Evolutionary conservation across 2,888 invertebrate species (phyloP).

Genomic region (Phrixothrix hirtus): DNA sequence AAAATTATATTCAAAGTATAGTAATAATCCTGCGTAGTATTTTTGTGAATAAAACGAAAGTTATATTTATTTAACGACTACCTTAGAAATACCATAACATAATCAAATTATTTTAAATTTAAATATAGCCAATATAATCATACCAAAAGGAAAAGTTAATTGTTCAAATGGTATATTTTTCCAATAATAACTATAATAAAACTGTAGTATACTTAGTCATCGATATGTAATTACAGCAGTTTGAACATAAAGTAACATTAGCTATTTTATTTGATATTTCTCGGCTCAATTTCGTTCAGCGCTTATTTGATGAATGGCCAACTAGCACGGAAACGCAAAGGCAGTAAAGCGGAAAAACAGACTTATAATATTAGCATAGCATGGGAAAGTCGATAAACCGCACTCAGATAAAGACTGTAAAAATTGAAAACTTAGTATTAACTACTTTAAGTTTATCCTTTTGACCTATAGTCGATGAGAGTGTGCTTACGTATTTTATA

Average conservation of each 20-base stretch:
- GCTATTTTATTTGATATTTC: slow-evolving; percentile 10
- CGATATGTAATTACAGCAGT: slow-evolving; percentile 1
- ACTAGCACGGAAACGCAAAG: slow-evolving; percentile 35
- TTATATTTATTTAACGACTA: too few species aligned
- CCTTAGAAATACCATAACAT: too few species aligned
- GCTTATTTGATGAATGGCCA: slow-evolving; percentile 37
- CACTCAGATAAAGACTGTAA: slow-evolving; percentile 13
- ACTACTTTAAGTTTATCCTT: neutral
- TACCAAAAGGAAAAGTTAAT: too few species aligned
- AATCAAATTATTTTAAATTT: too few species aligned
- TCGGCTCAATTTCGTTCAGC: slow-evolving; percentile 20
- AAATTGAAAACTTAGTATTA: slow-evolving; percentile 8
- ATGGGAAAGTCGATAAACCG: slow-evolving; percentile 15
- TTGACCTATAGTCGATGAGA: neutral
- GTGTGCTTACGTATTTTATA: neutral
- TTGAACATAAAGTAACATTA: slow-evolving; percentile 1
- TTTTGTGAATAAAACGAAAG: too few species aligned
- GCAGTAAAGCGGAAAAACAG: slow-evolving; percentile 33
- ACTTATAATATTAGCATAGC: slow-evolving; percentile 24
- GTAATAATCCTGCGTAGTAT: too few species aligned
- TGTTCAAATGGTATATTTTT: too few species aligned
- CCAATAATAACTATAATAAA: too few species aligned
- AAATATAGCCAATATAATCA: too few species aligned
- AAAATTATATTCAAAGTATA: too few species aligned
- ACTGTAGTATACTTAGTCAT: neutral